phyloP scores from a whole-genome alignment of 2,888 invertebrate species.

The Coelinius sp. region DNA sequence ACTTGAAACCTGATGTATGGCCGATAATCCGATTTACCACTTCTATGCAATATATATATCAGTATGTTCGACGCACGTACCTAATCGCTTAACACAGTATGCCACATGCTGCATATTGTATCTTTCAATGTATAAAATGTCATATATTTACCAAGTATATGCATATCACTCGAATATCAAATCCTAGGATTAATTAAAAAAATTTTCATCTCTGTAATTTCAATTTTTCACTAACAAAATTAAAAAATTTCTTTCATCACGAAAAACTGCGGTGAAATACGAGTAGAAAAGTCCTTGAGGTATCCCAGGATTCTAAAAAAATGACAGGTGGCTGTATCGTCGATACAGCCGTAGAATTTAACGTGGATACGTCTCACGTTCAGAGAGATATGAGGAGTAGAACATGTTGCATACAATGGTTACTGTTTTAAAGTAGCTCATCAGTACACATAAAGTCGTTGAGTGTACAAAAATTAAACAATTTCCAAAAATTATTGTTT shows the following conservation, averaged over 20 bases:
- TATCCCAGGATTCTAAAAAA: no score
- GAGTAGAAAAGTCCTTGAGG: no score
- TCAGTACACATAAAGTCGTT: no score
- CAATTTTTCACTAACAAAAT: no score
- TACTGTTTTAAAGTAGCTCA: no score
- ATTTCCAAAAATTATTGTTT: no score
- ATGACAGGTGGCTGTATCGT: no score
- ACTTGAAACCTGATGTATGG: slow-evolving; percentile 41
- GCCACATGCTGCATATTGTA: slow-evolving; percentile 40
- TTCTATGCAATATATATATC: slow-evolving; percentile 42
- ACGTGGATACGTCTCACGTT: no score
- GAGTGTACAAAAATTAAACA: no score
- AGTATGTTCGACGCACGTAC: slow-evolving; percentile 35
- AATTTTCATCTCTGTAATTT: neutral
- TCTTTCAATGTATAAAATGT: slow-evolving; percentile 31
- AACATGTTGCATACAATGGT: no score
- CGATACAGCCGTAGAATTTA: no score
- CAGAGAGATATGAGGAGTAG: no score
- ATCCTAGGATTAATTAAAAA: neutral
- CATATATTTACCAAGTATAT: slow-evolving; percentile 25
- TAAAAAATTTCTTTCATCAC: slow-evolving; percentile 33
- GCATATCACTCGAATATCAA: neutral
- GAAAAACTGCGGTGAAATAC: slow-evolving; percentile 2
- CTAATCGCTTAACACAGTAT: slow-evolving; percentile 44
- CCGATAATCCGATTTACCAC: slow-evolving; percentile 49